phyloP scores from a whole-genome alignment of 2,888 invertebrate species.

The Metopia argyrocephala region DNA sequence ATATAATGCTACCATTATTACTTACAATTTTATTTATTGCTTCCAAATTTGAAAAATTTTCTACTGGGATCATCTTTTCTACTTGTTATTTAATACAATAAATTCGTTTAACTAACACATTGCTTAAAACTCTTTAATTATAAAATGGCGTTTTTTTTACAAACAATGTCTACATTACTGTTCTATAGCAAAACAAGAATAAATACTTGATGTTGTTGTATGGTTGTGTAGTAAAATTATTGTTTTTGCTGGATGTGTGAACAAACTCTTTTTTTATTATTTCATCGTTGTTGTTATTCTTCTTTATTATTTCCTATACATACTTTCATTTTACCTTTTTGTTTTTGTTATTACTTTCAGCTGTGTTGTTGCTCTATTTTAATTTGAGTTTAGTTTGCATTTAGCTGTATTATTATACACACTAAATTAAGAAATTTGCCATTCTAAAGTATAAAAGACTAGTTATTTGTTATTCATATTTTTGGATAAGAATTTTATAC shows the following conservation, averaged over 20 bases:
- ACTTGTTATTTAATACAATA: too few species aligned
- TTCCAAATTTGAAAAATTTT: too few species aligned
- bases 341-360: not conserved
- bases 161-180: not conserved
- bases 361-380: not conserved
- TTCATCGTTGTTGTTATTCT: not conserved
- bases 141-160: too few species aligned
- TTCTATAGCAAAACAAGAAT: not conserved
- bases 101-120: too few species aligned
- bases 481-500: slow-evolving; percentile 17
- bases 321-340: not conserved
- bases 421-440: not conserved
- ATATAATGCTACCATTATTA: too few species aligned
- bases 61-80: too few species aligned
- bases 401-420: slow-evolving; percentile 16
- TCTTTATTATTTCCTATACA: not conserved
- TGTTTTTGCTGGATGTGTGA: too few species aligned
- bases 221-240: not conserved
- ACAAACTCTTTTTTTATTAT: not conserved
- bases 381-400: slow-evolving; percentile 17
- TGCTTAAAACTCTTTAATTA: too few species aligned
- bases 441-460: too few species aligned
- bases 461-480: too few species aligned
- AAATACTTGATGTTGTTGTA: slow-evolving; percentile 2
- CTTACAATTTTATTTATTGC: too few species aligned